Percentiles rank a stretch among this genome's conserved stretches.
Conservation (phyloP, 1,140 invertebrate species). For the Aphaenogaster ashmeadi region DNA sequence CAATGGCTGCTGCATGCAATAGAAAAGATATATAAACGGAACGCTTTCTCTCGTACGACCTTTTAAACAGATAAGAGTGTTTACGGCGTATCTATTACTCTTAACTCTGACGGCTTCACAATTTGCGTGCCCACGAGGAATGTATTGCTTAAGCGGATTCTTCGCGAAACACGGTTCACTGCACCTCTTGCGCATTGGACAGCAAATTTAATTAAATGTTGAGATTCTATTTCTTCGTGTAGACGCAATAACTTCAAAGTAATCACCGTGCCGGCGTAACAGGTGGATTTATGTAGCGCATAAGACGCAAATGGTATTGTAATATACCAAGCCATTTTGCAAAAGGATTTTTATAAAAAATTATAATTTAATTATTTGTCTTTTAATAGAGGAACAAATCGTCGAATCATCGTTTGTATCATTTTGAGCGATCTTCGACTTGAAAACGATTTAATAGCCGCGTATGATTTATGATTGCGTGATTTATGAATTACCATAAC, state of each 20-base stretch:
- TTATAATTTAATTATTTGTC: not conserved
- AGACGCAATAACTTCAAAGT: constrained; percentile 17
- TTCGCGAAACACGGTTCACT: constrained; percentile 28
- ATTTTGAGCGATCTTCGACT: not conserved
- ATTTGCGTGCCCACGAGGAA: constrained; percentile 28
- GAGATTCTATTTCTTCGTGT: constrained; percentile 21
- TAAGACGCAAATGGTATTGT: not conserved
- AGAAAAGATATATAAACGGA: constrained; percentile 16
- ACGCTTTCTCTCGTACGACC: constrained; percentile 37
- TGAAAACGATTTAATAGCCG: not conserved
- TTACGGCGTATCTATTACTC: constrained; percentile 33
- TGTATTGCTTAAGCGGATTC: constrained; percentile 43
- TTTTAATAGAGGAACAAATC: not conserved
- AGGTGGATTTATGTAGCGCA: constrained; percentile 19
- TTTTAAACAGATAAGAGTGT: constrained; percentile 46
- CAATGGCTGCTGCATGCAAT: constrained; percentile 5
- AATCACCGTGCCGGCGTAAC: not conserved
- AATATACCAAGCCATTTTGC: not conserved
- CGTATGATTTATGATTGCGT: not conserved
- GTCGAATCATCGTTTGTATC: not conserved
- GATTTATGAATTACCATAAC: not conserved
- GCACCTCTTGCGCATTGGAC: constrained; percentile 4
- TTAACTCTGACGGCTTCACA: constrained; percentile 25
- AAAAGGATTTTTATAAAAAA: not conserved
- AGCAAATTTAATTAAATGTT: constrained; percentile 40